Conservation (phyloP, 2,113 vertebrate species). For the Cercocebus atys region DNA sequence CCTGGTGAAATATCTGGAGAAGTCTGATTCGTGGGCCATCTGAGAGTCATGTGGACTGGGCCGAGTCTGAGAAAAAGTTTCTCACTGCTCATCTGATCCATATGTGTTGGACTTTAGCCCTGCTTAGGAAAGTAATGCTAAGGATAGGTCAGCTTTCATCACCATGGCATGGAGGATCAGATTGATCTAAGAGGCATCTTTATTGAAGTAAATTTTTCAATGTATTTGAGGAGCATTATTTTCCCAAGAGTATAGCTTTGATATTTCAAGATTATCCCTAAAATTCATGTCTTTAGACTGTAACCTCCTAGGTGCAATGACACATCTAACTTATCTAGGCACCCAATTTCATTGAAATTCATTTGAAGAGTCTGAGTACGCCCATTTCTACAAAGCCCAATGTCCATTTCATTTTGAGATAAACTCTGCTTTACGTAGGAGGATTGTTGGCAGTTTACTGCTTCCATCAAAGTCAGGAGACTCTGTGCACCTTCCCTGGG, state of each 20-base stretch:
- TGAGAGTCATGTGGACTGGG: neutral
- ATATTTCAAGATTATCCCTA: constrained; percentile 16
- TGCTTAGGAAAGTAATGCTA: neutral
- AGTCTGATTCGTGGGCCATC: neutral
- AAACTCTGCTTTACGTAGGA: neutral
- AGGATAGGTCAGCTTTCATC: neutral
- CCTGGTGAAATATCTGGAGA: neutral
- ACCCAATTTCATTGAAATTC: constrained; percentile 4
- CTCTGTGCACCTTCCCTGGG: neutral
- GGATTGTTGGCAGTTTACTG: neutral
- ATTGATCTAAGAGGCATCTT: neutral
- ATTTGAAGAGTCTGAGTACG: neutral
- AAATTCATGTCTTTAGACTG: neutral
- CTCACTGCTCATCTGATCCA: neutral
- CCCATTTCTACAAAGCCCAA: neutral
- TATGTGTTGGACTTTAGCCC: neutral
- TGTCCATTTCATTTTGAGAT: neutral
- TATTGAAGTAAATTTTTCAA: neutral
- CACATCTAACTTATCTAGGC: neutral
- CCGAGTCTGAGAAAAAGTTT: neutral
- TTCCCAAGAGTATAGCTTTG: neutral
- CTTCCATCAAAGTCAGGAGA: neutral
- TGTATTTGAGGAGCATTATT: neutral
- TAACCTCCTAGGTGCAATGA: neutral
- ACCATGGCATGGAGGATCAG: neutral